Evolutionary conservation across 2,888 invertebrate genomes (phyloP).

Genomic region (Elysia crispata): DNA sequence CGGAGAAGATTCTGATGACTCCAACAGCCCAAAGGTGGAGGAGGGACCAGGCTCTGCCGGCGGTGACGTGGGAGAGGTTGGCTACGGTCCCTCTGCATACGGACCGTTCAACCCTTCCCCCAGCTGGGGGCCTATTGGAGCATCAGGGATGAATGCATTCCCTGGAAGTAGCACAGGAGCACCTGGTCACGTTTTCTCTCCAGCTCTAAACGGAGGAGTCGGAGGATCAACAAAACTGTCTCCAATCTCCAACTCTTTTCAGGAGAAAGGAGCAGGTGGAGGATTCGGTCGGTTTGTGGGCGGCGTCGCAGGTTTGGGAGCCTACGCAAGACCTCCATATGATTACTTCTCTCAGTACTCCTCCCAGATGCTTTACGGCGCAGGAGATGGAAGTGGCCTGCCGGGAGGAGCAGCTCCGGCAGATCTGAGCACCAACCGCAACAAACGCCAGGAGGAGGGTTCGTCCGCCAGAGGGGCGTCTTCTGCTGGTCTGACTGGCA

Average conservation of each 20-base stretch:
- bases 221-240: constrained; percentile 30
- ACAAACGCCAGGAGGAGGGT: constrained; percentile 4
- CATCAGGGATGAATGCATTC: background rate
- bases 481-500: background rate
- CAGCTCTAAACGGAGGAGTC: constrained; percentile 23
- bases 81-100: constrained; percentile 47
- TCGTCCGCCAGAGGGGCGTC: background rate
- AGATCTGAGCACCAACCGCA: constrained; percentile 38
- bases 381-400: background rate
- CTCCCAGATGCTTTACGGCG: background rate
- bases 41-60: constrained; percentile 12
- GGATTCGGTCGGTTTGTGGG: constrained; percentile 13
- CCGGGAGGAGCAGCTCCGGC: constrained; percentile 22
- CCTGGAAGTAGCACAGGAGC: constrained; percentile 4
- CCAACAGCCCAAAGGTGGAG: constrained; percentile 21
- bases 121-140: constrained; percentile 45
- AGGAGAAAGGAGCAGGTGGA: constrained; percentile 16
- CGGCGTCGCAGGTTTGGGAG: background rate
- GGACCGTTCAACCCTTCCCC: constrained; percentile 50
- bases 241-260: constrained; percentile 14
- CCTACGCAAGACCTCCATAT: constrained; percentile 17
- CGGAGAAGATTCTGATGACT: constrained; percentile 13
- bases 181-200: constrained; percentile 13
- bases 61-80: constrained; percentile 10
- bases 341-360: constrained; percentile 45